phyloP scores from a whole-genome alignment of 1,140 invertebrate species.

The Eubasilissa regina region DNA sequence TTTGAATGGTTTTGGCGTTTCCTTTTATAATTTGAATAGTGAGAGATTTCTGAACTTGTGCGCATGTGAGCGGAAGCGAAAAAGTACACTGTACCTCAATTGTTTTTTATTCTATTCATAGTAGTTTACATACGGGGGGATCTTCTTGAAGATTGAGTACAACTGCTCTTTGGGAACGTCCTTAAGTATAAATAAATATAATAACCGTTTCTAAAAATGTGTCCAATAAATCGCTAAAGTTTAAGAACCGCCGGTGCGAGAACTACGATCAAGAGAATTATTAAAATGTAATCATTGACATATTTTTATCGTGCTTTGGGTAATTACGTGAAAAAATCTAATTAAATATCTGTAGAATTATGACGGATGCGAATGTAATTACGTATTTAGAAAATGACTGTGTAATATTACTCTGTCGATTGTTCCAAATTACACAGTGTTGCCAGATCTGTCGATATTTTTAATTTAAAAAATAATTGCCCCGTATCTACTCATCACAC shows the following conservation, averaged over 20 bases:
- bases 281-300: conserved; percentile 20
- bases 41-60: no score
- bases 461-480: not conserved
- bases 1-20: no score
- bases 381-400: conserved; percentile 9
- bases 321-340: conserved; percentile 12
- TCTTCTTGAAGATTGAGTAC: no score
- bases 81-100: no score
- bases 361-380: conserved; percentile 24
- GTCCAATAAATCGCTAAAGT: not conserved
- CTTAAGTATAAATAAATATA: no score
- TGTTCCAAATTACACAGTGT: conserved; percentile 17
- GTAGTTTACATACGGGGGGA: no score
- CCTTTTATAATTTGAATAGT: no score
- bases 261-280: conserved; percentile 7
- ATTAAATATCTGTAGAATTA: not conserved
- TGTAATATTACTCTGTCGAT: not conserved
- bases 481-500: not conserved
- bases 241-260: not conserved
- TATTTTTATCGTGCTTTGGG: conserved; percentile 15
- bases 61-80: no score
- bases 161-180: no score
- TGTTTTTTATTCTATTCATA: no score
- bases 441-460: conserved; percentile 17
- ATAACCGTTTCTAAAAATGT: no score